These are phyloP conservation scores for Phaedon cochleariae DNA, from an alignment of 2,888 invertebrate species.

Conservation along the genomic window DNA sequence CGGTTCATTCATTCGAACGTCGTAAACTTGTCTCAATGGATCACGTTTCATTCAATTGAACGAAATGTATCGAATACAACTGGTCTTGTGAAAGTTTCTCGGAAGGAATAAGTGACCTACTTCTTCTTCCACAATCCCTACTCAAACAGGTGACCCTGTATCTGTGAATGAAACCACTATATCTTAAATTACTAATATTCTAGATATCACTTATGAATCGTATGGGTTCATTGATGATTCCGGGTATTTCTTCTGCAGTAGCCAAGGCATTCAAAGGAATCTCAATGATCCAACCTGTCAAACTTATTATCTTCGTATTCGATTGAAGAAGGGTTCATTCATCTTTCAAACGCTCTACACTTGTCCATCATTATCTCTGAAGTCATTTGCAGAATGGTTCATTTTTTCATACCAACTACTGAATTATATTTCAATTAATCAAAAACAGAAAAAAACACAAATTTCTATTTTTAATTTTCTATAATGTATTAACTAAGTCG, in stretches of 20 bases:
- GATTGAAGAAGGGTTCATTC: slow-evolving; percentile 52
- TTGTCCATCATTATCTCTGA: too few relatives aligned
- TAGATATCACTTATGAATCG: neutral
- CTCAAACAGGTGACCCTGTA: neutral
- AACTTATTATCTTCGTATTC: slow-evolving; percentile 61
- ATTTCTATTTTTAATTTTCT: too few relatives aligned
- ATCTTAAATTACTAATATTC: neutral
- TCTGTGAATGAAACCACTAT: too few relatives aligned
- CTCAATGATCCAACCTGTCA: slow-evolving; percentile 47
- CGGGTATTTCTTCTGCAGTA: slow-evolving; percentile 41
- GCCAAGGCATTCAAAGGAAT: slow-evolving; percentile 36
- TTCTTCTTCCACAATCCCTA: neutral
- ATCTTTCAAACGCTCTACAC: slow-evolving; percentile 48
- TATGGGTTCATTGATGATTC: slow-evolving; percentile 9
- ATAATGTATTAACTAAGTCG: too few relatives aligned
- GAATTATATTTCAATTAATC: slow-evolving; percentile 1
- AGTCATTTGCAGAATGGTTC: too few relatives aligned
- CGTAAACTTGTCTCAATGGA: slow-evolving; percentile 3
- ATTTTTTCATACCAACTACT: slow-evolving; percentile 58
- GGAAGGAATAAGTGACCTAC: neutral
- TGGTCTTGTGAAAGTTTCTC: slow-evolving; percentile 57
- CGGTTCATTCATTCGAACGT: slow-evolving; percentile 55
- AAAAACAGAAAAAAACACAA: neutral
- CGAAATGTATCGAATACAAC: slow-evolving; percentile 57
- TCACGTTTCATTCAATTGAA: slow-evolving; percentile 59